A percentile compares a stretch with the other conserved stretches of the same genome.
Evolutionary conservation across 1,140 invertebrate species (phyloP).

Genomic region (Leucophenga varia): DNA sequence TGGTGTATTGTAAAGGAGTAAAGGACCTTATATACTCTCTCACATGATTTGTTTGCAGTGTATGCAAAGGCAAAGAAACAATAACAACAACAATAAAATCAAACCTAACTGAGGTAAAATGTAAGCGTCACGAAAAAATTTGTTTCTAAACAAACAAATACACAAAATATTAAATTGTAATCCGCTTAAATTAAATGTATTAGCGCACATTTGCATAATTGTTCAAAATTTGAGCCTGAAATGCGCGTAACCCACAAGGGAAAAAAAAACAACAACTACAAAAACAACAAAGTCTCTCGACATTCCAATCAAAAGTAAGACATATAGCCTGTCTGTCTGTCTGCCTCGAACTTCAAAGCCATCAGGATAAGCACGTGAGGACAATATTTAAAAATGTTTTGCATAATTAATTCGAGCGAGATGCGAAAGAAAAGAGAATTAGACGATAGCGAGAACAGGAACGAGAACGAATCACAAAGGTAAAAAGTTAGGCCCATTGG

Average conservation of each 20-base stretch:
- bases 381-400: constrained; percentile 57
- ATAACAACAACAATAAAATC: constrained; percentile 16
- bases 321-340: neutral
- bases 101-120: no score
- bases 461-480: no score
- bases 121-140: no score
- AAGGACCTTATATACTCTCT: no score
- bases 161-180: constrained; percentile 56
- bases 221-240: constrained; percentile 29
- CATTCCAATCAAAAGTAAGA: constrained; percentile 45
- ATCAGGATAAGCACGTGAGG: constrained; percentile 55
- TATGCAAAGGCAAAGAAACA: no score
- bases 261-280: no score
- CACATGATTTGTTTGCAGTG: no score
- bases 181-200: constrained; percentile 56
- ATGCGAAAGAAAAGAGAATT: no score
- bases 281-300: constrained; percentile 9
- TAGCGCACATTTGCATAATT: constrained; percentile 55
- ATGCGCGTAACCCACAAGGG: neutral
- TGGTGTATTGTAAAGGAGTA: no score
- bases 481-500: no score
- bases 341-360: constrained; percentile 23
- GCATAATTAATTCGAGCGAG: constrained; percentile 50
- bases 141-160: constrained; percentile 22
- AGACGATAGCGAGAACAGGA: no score